phyloP scores from a whole-genome alignment of 2,113 vertebrate species.

The Syngnathus floridae region DNA sequence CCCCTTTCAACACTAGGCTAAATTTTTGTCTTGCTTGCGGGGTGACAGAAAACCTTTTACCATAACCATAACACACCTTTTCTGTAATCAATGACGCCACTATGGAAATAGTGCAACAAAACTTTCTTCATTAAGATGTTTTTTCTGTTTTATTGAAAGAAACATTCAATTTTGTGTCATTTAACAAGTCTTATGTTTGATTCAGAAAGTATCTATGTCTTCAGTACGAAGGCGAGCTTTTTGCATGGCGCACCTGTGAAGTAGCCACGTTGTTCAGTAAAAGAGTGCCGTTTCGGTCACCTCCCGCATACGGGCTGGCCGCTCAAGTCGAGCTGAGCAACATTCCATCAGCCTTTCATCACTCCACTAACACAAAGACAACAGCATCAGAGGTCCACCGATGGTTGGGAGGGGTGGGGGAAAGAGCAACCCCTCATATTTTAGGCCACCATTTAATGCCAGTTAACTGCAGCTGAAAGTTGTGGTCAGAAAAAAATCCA shows the following conservation, averaged over 20 bases:
- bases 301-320: slow-evolving; percentile 50
- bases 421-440: slow-evolving; percentile 5
- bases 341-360: slow-evolving; percentile 74
- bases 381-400: slow-evolving; percentile 31
- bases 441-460: not conserved
- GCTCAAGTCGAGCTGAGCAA: slow-evolving; percentile 58
- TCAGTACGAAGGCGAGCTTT: slow-evolving; percentile 12
- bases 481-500: not conserved
- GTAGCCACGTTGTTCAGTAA: slow-evolving; percentile 43
- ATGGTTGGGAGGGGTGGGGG: slow-evolving; percentile 1
- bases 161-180: not conserved
- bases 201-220: not conserved
- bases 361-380: slow-evolving; percentile 65
- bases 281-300: slow-evolving; percentile 43
- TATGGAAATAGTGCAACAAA: not conserved
- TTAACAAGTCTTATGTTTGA: not conserved
- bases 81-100: not conserved
- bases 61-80: not conserved
- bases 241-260: slow-evolving; percentile 51
- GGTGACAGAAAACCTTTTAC: slow-evolving; percentile 9
- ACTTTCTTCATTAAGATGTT: not conserved
- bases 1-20: not conserved
- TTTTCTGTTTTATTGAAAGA: not conserved
- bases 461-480: not conserved
- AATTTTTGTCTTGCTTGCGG: slow-evolving; percentile 51